Evolutionary conservation across 1,140 invertebrate species (phyloP).

Genomic region (Drosophila micromelanica): DNA sequence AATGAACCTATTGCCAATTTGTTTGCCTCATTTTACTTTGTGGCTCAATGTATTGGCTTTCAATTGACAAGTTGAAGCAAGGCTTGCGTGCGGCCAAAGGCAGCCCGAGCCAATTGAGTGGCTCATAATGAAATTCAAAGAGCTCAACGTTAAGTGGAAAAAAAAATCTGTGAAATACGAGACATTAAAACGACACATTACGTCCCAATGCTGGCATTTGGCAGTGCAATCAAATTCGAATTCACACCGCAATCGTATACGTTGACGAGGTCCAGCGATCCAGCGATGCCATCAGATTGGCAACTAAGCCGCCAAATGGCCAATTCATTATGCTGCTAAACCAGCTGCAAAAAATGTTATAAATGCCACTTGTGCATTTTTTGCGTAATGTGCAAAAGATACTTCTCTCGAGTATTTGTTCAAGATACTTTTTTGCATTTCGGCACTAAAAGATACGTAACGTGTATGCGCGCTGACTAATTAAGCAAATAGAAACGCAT

Average conservation of each 20-base stretch:
- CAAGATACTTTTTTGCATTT: constrained; percentile 18
- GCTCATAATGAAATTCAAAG: constrained; percentile 57
- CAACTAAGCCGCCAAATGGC: constrained; percentile 23
- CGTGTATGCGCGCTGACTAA: constrained; percentile 53
- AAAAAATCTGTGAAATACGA: constrained; percentile 37
- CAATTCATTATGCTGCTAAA: constrained; percentile 40
- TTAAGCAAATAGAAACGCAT: constrained; percentile 59
- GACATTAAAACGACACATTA: constrained; percentile 56
- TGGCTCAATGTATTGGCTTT: constrained; percentile 61
- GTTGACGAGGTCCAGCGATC: constrained; percentile 13
- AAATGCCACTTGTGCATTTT: constrained; percentile 39
- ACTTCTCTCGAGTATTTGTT: neutral
- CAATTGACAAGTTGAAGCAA: constrained; percentile 48
- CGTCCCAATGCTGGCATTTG: constrained; percentile 42
- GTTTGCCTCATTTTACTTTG: constrained; percentile 24
- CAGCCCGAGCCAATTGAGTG: constrained; percentile 36
- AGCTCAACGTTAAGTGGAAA: constrained; percentile 18
- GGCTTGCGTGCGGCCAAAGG: constrained; percentile 45
- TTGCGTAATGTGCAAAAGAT: constrained; percentile 36
- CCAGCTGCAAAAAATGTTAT: constrained; percentile 37
- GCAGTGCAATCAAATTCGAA: constrained; percentile 36
- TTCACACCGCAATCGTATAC: constrained; percentile 50
- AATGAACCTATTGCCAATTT: constrained; percentile 26
- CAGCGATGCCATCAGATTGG: constrained; percentile 39
- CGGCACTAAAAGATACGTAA: too few relatives aligned